phyloP scores from a whole-genome alignment of 2,113 vertebrate species.

The Clupea harengus region DNA sequence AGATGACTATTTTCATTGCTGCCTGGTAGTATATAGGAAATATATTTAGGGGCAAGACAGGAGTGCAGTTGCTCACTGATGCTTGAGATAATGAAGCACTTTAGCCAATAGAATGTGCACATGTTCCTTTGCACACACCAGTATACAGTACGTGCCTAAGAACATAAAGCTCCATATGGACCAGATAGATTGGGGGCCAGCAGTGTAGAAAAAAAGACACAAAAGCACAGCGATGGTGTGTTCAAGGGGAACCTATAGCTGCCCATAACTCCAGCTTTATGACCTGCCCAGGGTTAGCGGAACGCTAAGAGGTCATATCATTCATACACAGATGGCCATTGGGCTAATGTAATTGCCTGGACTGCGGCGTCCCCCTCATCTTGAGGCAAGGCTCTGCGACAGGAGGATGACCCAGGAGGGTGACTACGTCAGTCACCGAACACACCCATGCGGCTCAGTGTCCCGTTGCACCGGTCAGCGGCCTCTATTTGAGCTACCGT shows the following conservation, averaged over 20 bases:
- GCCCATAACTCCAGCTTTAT: background rate
- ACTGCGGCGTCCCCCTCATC: background rate
- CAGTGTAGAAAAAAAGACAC: background rate
- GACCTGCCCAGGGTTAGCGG: background rate
- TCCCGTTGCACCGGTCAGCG: conserved; percentile 15
- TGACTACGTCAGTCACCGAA: background rate
- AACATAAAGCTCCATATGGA: background rate
- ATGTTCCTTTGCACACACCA: background rate
- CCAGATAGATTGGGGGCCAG: background rate
- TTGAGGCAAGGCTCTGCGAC: background rate
- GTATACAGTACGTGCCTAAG: background rate
- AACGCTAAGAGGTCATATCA: background rate
- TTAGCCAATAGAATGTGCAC: background rate
- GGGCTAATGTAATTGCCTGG: background rate
- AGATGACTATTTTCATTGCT: background rate
- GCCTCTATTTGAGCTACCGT: background rate
- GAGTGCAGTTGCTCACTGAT: background rate
- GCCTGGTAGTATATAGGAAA: background rate
- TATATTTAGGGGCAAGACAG: background rate
- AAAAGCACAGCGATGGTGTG: background rate
- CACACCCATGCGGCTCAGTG: background rate
- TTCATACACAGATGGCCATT: background rate
- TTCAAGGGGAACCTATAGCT: background rate
- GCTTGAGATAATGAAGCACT: background rate
- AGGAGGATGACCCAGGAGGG: background rate